These are phyloP conservation scores for Manduca sexta DNA, from an alignment of 1,140 invertebrate genomes.

Conservation along the genomic window DNA sequence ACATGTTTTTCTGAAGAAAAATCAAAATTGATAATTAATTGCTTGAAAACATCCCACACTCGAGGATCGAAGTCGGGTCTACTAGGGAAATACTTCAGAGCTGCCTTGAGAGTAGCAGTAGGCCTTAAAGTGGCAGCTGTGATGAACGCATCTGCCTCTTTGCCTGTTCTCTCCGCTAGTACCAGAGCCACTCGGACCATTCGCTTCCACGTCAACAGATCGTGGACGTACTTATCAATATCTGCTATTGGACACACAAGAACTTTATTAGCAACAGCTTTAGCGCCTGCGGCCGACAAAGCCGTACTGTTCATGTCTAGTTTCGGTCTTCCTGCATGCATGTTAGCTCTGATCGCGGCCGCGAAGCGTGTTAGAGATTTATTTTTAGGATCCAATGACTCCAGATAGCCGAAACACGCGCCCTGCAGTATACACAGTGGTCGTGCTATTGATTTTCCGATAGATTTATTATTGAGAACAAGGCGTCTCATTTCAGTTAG, in stretches of 20 bases:
- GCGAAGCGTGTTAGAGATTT: constrained; percentile 16
- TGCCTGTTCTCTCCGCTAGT: constrained; percentile 20
- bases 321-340: constrained; percentile 22
- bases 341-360: constrained; percentile 30
- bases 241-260: background rate
- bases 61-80: constrained; percentile 12
- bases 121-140: constrained; percentile 16
- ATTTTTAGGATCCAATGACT: background rate
- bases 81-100: constrained; percentile 9
- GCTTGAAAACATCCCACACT: constrained; percentile 30
- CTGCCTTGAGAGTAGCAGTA: constrained; percentile 22
- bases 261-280: constrained; percentile 9
- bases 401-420: background rate
- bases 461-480: background rate
- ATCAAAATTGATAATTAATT: constrained; percentile 15
- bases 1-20: background rate
- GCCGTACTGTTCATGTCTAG: constrained; percentile 23
- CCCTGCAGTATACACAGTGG: background rate
- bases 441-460: background rate
- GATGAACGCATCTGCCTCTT: constrained; percentile 16
- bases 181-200: constrained; percentile 20
- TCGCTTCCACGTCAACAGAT: constrained; percentile 22
- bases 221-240: constrained; percentile 13
- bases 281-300: constrained; percentile 19
- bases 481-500: background rate